A percentile compares a stretch with the other conserved stretches of the same genome.
Evolutionary conservation across 2,888 invertebrate species (phyloP).

Genomic region (Cerastoderma edule): DNA sequence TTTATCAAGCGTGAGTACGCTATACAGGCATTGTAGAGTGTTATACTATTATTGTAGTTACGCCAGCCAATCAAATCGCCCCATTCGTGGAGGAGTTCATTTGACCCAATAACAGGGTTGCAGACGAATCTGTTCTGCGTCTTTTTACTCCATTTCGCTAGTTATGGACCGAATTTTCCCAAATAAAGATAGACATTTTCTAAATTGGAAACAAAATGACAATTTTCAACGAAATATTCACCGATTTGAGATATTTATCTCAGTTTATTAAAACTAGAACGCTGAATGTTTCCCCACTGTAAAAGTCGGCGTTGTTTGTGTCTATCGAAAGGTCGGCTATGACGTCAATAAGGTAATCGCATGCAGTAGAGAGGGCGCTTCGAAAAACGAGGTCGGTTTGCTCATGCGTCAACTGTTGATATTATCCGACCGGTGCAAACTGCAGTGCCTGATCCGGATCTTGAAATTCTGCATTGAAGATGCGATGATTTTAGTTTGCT

Average conservation of each 20-base stretch:
- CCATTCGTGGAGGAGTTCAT: constrained; percentile 17
- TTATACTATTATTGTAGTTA: constrained; percentile 44
- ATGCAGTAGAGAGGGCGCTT: too few relatives aligned
- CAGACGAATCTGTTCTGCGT: too few relatives aligned
- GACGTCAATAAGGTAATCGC: constrained; percentile 64
- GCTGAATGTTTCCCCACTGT: constrained; percentile 11
- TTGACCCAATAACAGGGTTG: constrained; percentile 17
- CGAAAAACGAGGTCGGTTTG: too few relatives aligned
- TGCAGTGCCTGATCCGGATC: too few relatives aligned
- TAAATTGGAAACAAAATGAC: too few relatives aligned
- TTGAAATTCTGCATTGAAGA: too few relatives aligned
- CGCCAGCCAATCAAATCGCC: constrained; percentile 50
- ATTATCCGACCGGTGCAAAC: too few relatives aligned
- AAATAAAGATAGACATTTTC: neutral
- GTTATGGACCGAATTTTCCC: neutral
- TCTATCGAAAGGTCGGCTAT: constrained; percentile 50
- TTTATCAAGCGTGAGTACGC: constrained; percentile 48
- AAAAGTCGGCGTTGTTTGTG: constrained; percentile 36
- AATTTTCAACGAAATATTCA: too few relatives aligned
- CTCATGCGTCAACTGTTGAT: too few relatives aligned
- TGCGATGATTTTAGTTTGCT: too few relatives aligned
- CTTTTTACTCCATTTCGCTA: neutral
- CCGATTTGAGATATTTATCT: too few relatives aligned
- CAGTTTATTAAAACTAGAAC: constrained; percentile 28
- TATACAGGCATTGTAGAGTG: constrained; percentile 33